Percentiles rank a stretch among this genome's conserved stretches.
Evolutionary conservation across 1,140 invertebrate species (phyloP).

Genomic region (Drosophila fuyamai): DNA sequence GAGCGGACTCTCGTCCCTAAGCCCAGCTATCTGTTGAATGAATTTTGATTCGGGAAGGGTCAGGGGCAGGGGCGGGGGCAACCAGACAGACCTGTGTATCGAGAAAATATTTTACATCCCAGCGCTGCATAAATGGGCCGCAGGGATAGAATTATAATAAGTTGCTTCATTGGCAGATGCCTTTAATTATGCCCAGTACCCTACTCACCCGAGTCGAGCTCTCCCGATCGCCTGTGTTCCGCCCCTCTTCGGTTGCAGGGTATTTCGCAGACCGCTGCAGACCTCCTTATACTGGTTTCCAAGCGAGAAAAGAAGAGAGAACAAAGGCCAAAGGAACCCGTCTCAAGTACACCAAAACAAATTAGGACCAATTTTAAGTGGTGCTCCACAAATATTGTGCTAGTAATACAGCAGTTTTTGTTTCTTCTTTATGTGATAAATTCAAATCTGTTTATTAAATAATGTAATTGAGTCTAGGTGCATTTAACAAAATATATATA

Average conservation of each 20-base stretch:
- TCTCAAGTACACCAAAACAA: neutral
- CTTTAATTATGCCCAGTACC: constrained; percentile 67
- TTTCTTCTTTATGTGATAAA: no score
- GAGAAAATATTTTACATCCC: constrained; percentile 50
- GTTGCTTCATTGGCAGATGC: constrained; percentile 78
- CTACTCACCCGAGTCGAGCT: constrained; percentile 18
- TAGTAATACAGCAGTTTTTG: no score
- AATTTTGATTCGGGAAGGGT: constrained; percentile 7
- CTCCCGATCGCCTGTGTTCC: neutral
- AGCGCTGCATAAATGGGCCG: constrained; percentile 75
- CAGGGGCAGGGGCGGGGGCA: neutral
- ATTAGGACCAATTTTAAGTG: neutral
- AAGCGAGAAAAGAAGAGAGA: constrained; percentile 15
- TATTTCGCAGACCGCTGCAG: constrained; percentile 3
- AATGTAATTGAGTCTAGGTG: no score
- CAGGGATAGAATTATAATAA: constrained; percentile 83
- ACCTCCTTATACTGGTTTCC: constrained; percentile 31
- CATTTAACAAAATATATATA: no score
- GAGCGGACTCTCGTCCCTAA: constrained; percentile 7
- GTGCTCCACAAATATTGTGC: no score
- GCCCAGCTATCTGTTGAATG: constrained; percentile 60
- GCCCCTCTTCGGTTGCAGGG: constrained; percentile 17
- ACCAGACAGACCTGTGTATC: constrained; percentile 47
- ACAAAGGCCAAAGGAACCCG: constrained; percentile 11
- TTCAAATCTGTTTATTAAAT: no score